These are phyloP conservation scores for Sphaerodactylus townsendi DNA, from an alignment of 2,113 vertebrate genomes.

Conservation along the genomic window DNA sequence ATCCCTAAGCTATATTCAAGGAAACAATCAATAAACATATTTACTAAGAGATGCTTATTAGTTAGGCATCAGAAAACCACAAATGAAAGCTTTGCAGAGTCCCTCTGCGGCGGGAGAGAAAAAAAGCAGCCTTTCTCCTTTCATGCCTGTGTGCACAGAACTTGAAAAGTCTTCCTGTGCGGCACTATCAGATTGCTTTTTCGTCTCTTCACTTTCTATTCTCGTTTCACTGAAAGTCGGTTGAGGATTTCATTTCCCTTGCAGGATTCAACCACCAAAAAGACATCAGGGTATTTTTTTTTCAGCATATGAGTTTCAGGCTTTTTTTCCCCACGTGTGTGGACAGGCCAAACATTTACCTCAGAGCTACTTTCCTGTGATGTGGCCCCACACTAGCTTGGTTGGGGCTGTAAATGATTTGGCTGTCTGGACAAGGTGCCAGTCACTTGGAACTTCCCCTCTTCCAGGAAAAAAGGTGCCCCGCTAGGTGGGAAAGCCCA, in stretches of 20 bases:
- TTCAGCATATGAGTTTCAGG: too few relatives aligned
- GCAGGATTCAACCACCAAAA: too few relatives aligned
- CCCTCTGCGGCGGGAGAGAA: neutral
- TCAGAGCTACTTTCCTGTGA: neutral
- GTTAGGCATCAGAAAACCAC: constrained; percentile 44
- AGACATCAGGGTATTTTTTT: too few relatives aligned
- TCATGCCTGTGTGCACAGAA: neutral
- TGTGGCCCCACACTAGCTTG: too few relatives aligned
- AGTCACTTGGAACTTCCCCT: too few relatives aligned
- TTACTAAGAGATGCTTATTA: constrained; percentile 50
- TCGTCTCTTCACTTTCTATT: too few relatives aligned
- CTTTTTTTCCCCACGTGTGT: too few relatives aligned
- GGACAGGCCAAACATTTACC: too few relatives aligned
- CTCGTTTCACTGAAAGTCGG: neutral
- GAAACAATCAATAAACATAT: constrained; percentile 15
- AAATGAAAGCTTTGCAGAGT: constrained; percentile 35
- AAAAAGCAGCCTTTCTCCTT: constrained; percentile 2
- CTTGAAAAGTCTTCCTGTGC: neutral
- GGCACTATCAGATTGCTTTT: accelerated
- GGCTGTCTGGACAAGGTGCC: too few relatives aligned
- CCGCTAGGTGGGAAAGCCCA: too few relatives aligned
- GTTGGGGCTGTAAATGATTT: too few relatives aligned
- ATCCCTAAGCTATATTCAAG: constrained; percentile 54
- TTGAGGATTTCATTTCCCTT: neutral
- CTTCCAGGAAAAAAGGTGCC: too few relatives aligned